Conservation (phyloP, 92 coral and sea anemone genomes). For the Anthopleura xanthogrammica region DNA sequence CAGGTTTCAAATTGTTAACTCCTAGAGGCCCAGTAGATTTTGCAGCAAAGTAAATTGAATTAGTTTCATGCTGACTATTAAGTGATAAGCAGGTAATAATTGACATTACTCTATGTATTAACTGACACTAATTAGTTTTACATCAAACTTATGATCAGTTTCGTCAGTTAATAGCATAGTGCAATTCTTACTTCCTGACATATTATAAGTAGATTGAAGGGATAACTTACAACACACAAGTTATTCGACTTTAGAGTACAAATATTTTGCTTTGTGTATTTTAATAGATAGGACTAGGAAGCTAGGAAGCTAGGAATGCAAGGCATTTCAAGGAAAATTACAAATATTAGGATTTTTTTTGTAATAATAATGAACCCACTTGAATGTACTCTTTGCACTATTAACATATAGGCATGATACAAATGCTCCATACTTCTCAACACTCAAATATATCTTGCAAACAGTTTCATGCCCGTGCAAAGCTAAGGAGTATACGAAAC, state of each 20-base stretch:
- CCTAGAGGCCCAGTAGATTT: constrained; percentile 7
- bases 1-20: constrained; percentile 6
- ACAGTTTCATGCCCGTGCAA: constrained; percentile 18
- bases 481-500: not conserved
- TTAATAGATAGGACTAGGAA: not conserved
- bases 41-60: constrained; percentile 11
- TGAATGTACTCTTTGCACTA: too few species aligned
- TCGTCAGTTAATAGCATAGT: not conserved
- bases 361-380: too few species aligned
- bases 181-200: not conserved
- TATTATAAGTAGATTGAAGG: not conserved
- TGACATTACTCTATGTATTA: too few species aligned
- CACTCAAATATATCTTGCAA: constrained; percentile 11
- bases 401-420: not conserved
- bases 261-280: not conserved
- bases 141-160: not conserved
- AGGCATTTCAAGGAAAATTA: not conserved
- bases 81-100: constrained; percentile 21
- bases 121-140: too few species aligned
- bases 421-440: not conserved
- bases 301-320: not conserved
- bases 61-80: constrained; percentile 13
- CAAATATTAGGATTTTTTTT: not conserved
- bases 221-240: not conserved
- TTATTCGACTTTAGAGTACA: not conserved